Evolutionary conservation across 2,888 invertebrate genomes (phyloP), one percentile per base, ranked within the genome.

Genomic region (Xestia ashworthii): DNA sequence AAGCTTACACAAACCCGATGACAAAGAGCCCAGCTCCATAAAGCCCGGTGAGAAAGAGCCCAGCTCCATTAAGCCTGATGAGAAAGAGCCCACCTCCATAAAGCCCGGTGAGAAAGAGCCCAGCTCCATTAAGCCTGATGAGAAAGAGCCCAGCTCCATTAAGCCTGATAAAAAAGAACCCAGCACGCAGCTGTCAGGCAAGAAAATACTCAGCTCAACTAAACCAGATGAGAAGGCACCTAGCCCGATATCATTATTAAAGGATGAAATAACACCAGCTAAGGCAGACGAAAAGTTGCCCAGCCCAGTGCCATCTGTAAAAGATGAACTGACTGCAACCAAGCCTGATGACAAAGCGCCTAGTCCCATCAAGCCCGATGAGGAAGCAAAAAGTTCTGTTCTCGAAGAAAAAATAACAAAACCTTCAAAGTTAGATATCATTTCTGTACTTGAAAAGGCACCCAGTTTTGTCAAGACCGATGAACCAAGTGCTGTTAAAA

Each of bases 141-240:
- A 46, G 1, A n/a, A 46, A 1, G 6, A 5, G 1, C 1, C n/a
- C 0, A 81, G 83, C 32, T 65, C 68, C 22, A 71, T 60, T 0
- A 77, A 80, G 62, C 32, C 16, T n/a, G 74, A 44, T 2, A 80
- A 82, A 0, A 55, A 71, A 5, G 1, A 0, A 6, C 12, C 6
- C 5, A 70, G 53, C 44, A 78, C 82, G 1, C 72, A 55, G 65
- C 19, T 3, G 3, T 4, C 58, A 16, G 32, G 22, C 1, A 46
- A 71, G 19, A 64, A 65, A 6, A 25, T 3, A 41, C 3, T 16
- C 5, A 55, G 11, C n/a, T 4, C 5, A 73, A 53, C 6, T 14
- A 14, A n/a, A 14, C 41, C 64, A 22, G 66, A 58, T 22, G 69
- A 74, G 5, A 76, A 64, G 12, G 19, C 3, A 0, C 25, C n/a